phyloP scores from a whole-genome alignment of 2,888 invertebrate genomes.

The Pachycephus smyrnensis region DNA sequence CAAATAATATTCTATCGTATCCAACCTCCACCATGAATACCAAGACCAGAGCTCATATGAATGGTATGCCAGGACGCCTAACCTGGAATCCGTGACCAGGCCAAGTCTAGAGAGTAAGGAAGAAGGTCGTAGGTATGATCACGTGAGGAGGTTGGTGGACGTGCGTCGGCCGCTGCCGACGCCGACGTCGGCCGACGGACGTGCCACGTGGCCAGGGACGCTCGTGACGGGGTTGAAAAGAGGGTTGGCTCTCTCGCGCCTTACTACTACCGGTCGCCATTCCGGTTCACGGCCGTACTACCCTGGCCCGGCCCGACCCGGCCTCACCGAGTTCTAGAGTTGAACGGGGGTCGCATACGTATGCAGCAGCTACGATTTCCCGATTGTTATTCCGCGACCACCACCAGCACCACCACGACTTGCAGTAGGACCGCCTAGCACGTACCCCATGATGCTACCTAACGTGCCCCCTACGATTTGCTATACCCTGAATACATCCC shows the following conservation, averaged over 20 bases:
- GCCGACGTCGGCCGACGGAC: constrained; percentile 45
- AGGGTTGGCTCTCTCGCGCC: constrained; percentile 33
- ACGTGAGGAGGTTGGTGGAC: constrained; percentile 31
- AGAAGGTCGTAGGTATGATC: constrained; percentile 24
- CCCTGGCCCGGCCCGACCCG: constrained; percentile 7
- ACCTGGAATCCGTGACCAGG: constrained; percentile 43
- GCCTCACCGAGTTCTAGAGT: constrained; percentile 12
- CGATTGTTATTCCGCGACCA: constrained; percentile 60
- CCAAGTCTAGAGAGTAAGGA: constrained; percentile 27
- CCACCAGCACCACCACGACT: constrained; percentile 17
- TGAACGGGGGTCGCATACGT: constrained; percentile 33
- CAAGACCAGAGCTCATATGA: too few species aligned
- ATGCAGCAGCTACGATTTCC: constrained; percentile 50
- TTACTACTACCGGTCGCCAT: constrained; percentile 12
- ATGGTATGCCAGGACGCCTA: constrained; percentile 28
- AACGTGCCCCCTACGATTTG: constrained; percentile 11
- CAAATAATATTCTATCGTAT: too few species aligned
- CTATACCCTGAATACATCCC: too few species aligned
- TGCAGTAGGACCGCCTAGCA: constrained; percentile 36
- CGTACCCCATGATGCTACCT: constrained; percentile 35
- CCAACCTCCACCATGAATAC: too few species aligned
- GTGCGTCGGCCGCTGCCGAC: constrained; percentile 49
- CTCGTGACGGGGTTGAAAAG: constrained; percentile 55
- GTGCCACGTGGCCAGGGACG: constrained; percentile 24
- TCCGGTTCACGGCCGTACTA: constrained; percentile 31